Percentiles rank a stretch among this genome's conserved stretches.
Evolutionary conservation across 2,888 invertebrate genomes (phyloP).

Genomic region (Hypsopygia costalis): DNA sequence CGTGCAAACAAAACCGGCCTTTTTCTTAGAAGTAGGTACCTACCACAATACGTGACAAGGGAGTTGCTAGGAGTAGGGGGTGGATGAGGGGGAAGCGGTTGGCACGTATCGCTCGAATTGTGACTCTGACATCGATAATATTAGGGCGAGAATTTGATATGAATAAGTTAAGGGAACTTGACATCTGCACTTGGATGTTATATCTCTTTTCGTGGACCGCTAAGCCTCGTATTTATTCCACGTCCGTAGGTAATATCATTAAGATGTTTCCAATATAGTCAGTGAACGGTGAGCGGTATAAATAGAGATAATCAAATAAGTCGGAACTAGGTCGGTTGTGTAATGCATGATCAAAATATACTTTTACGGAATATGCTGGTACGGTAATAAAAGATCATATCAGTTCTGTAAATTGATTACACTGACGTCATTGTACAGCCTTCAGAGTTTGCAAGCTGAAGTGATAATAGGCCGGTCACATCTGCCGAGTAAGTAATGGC

Average conservation of each 20-base stretch:
- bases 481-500: no score
- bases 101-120: conserved; percentile 47
- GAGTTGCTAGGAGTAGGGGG: conserved; percentile 21
- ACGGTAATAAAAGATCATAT: no score
- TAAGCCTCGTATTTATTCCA: conserved; percentile 1
- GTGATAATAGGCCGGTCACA: no score
- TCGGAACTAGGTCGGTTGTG: not conserved
- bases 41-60: conserved; percentile 41
- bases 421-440: no score
- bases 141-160: conserved; percentile 34
- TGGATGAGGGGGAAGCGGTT: conserved; percentile 19
- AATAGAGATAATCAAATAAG: conserved; percentile 5
- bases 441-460: no score
- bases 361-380: no score
- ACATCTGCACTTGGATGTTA: conserved; percentile 1
- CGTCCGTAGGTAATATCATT: conserved; percentile 6
- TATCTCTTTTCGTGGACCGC: not conserved
- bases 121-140: conserved; percentile 39
- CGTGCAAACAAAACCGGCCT: conserved; percentile 25
- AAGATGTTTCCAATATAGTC: conserved; percentile 13
- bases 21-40: conserved; percentile 30
- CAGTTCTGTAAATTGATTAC: no score
- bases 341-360: not conserved
- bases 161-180: conserved; percentile 20
- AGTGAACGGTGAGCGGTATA: not conserved